These are phyloP conservation scores for Nysson spinosus DNA, from an alignment of 2,888 invertebrate genomes.

Conservation along the genomic window DNA sequence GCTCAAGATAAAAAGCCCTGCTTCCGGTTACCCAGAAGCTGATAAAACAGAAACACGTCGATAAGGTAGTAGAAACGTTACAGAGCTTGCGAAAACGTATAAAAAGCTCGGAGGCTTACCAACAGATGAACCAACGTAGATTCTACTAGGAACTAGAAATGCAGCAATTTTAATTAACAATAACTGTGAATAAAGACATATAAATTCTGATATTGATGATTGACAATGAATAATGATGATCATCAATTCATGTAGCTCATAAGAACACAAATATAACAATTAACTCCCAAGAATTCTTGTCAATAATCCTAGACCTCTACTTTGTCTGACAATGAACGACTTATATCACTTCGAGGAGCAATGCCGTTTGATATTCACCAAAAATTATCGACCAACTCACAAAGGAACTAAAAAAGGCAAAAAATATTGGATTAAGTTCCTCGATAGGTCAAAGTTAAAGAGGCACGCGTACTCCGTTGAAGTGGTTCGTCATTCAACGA, in stretches of 20 bases:
- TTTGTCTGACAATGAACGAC: too few species aligned
- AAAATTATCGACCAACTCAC: slow-evolving; percentile 22
- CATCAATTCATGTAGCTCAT: too few species aligned
- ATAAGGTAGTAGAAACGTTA: slow-evolving; percentile 33
- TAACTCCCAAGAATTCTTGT: too few species aligned
- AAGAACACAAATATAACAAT: too few species aligned
- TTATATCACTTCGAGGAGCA: neutral
- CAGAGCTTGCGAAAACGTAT: slow-evolving; percentile 29
- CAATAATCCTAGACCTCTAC: too few species aligned
- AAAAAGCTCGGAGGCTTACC: slow-evolving; percentile 19
- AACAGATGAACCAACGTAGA: slow-evolving; percentile 9
- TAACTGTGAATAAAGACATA: too few species aligned
- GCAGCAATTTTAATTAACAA: too few species aligned
- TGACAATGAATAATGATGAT: too few species aligned
- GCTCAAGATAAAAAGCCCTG: slow-evolving; percentile 24
- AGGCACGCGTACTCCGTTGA: neutral
- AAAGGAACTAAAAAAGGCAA: neutral
- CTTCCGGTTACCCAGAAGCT: slow-evolving; percentile 17
- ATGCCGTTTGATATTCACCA: neutral
- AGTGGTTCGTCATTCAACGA: neutral
- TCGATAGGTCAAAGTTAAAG: slow-evolving; percentile 10
- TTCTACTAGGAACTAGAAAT: too few species aligned
- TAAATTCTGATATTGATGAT: too few species aligned
- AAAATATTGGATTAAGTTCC: slow-evolving; percentile 18
- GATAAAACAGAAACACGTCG: slow-evolving; percentile 48